Evolutionary conservation across 2,888 invertebrate genomes (phyloP).

Genomic region (Mactromeris polynyma): DNA sequence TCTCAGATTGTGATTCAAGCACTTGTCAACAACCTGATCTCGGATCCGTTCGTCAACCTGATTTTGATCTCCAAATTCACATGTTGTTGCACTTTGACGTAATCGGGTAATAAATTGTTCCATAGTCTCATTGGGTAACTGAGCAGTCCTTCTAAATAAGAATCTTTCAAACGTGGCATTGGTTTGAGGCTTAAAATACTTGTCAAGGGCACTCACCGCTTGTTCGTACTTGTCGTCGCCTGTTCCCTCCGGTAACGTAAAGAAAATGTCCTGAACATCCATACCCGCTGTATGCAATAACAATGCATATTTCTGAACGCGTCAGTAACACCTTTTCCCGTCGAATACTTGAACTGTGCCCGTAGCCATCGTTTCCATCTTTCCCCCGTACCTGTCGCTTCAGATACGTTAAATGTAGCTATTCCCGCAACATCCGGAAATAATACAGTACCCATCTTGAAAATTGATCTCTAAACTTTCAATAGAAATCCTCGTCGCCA

Average conservation of each 20-base stretch:
- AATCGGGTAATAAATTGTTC: constrained; percentile 53
- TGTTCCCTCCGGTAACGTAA: too few relatives aligned
- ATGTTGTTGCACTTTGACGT: constrained; percentile 43
- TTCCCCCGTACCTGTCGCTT: too few relatives aligned
- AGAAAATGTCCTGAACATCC: constrained; percentile 47
- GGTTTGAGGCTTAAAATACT: constrained; percentile 33
- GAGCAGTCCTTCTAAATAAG: constrained; percentile 47
- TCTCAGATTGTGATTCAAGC: not conserved
- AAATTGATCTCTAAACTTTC: too few relatives aligned
- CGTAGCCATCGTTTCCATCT: constrained; percentile 56
- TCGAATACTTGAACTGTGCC: constrained; percentile 49
- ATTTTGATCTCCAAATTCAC: constrained; percentile 56
- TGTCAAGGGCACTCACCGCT: too few relatives aligned
- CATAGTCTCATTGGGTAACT: constrained; percentile 40
- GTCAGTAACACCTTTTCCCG: constrained; percentile 45
- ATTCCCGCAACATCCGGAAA: too few relatives aligned
- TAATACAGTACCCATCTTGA: too few relatives aligned
- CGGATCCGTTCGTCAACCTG: constrained; percentile 50
- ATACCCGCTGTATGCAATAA: constrained; percentile 61
- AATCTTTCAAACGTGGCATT: constrained; percentile 58
- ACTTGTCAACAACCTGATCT: constrained; percentile 62
- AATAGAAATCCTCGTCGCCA: too few relatives aligned
- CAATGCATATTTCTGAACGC: constrained; percentile 49
- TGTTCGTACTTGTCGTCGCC: too few relatives aligned
- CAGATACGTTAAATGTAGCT: too few relatives aligned